Base-by-base conservation (phyloP, 1,140 invertebrate genomes). In the Plutomurus gul region DNA sequence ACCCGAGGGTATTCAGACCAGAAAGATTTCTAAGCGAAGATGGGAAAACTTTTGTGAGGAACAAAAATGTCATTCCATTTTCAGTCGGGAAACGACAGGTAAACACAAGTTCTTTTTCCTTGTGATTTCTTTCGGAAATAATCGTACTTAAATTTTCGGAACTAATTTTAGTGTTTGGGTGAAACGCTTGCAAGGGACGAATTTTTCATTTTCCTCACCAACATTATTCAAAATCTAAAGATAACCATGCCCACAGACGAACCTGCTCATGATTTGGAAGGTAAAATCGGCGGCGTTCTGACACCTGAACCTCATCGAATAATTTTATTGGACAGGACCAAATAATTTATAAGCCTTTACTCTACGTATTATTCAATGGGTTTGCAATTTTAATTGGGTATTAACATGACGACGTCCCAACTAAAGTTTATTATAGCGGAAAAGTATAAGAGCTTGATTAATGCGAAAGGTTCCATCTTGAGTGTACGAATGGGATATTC, bases 41-140 rank as follows among this genome's bases (percentile, higher is more conserved):
- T 71, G 92, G 92, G 7, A 92, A 92, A 84, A 71, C 20, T 51
- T 80, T 87, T n/a, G 84, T 86, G 4, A 85, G 92, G 20, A 91
- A 91, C 0, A 92, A 94, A 22, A 43, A 65, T 33, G 93, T 91
- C 84, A 88, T 93, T 82, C 93, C 94, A 0, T 96, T 96, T 83
- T 92, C 93, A 43, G 86, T 92, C n/a, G 93, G 93, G 85, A 86
- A 79, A 83, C 84, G 92, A 85, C n/a, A n/a, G n/a, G n/a, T n/a
- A n/a, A n/a, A n/a, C n/a, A n/a, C n/a, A n/a, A n/a, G n/a, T n/a
- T n/a, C n/a, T n/a, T n/a, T n/a, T n/a, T n/a, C n/a, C n/a, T n/a
- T n/a, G n/a, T n/a, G n/a, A n/a, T n/a, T n/a, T n/a, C n/a, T n/a
- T n/a, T n/a, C n/a, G n/a, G n/a, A n/a, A n/a, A n/a, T n/a, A n/a